Evolutionary conservation across 2,888 invertebrate genomes (phyloP), one percentile per base, ranked within the genome.

Genomic region (Cataglyphis livida): DNA sequence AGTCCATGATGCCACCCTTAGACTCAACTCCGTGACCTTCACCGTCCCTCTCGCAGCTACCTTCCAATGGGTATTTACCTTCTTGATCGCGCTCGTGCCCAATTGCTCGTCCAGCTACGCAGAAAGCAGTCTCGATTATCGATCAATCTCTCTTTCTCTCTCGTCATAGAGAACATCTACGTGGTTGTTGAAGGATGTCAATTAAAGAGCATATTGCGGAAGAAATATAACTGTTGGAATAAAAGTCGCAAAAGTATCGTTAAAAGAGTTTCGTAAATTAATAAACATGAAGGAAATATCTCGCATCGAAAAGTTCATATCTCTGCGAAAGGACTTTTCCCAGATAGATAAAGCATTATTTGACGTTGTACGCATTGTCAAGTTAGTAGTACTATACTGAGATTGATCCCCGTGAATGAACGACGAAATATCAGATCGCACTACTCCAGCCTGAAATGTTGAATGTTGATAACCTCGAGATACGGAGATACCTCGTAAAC

Each of bases 1-100:
- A 97, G 96, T 98, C 98, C 98, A 98, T 98, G 95, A 97, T 97
- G 96, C 96, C 96, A 96, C 96, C 96, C 93, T 91, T 93, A 87
- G 93, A 89, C 89, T 91, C 92, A 89, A 91, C 90, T 89, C 92
- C 92, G 91, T 93, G 92, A 92, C 91, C 92, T 90, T 94, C 93
- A 90, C 92, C 93, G 92, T 92, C 92, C 90, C 92, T 92, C 87
- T 92, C 92, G 89, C 91, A 93, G 89, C 92, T 91, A 90, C 92
- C 92, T 92, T 94, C 93, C 90, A 92, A 87, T 89, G 88, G 89
- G 85, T 91, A 92, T 87, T 93, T 93, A 83, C 91, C 92, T 91
- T 92, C 93, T 89, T 91, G 91, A 90, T 94, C 93, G 91, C 93
- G 93, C 91, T 93, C 93, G 93, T 93, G 93, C 89, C 92, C 94